These are phyloP conservation scores for Thalpophila matura DNA, from an alignment of 2,888 invertebrate species.

Conservation along the genomic window DNA sequence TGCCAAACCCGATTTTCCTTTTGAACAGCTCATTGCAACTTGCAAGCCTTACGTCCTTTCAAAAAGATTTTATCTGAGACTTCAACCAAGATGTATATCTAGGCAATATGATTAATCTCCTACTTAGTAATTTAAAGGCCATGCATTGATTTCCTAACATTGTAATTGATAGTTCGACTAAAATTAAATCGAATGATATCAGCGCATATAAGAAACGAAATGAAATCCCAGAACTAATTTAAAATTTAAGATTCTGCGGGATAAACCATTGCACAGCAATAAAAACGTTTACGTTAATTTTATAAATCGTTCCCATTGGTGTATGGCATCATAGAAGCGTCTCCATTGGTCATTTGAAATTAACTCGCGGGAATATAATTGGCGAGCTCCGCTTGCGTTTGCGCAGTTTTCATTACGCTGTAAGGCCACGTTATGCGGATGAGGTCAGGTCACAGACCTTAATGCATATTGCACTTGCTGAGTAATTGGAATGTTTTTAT, in stretches of 20 bases:
- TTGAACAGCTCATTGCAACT: neutral
- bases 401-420: constrained; percentile 66
- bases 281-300: constrained; percentile 35
- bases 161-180: constrained; percentile 9
- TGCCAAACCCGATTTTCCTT: neutral
- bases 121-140: constrained; percentile 31
- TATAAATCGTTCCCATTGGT: constrained; percentile 41
- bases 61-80: constrained; percentile 45
- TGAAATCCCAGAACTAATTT: constrained; percentile 16
- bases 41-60: constrained; percentile 39
- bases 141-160: constrained; percentile 35
- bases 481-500: constrained; percentile 56
- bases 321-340: constrained; percentile 9
- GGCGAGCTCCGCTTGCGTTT: constrained; percentile 48
- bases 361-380: constrained; percentile 51
- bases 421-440: constrained; percentile 66
- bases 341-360: constrained; percentile 53
- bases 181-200: constrained; percentile 11
- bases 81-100: constrained; percentile 49
- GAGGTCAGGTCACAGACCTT: constrained; percentile 71
- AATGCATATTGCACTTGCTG: constrained; percentile 67
- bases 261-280: constrained; percentile 14
- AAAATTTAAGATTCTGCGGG: constrained; percentile 1
- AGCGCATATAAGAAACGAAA: constrained; percentile 15
- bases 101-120: constrained; percentile 49